Base-by-base conservation (phyloP, 2,797 vertebrate species). In the Odontamblyopus lacepedii region DNA sequence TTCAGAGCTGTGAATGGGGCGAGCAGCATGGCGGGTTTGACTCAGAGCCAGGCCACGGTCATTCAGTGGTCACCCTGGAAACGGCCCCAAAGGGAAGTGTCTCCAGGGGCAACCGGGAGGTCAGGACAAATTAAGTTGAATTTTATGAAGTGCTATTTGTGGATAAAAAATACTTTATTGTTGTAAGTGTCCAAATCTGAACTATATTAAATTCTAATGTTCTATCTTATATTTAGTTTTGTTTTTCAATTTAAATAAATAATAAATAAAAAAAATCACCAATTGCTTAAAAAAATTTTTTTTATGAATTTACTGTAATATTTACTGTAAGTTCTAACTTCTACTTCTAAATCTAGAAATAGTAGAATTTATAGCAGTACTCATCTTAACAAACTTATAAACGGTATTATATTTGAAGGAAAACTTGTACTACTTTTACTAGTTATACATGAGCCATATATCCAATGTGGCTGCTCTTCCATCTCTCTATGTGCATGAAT, bases 11-110 rank as follows among this genome's bases (percentile, higher is more conserved):
- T 93, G 78, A 91, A 90, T 84, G 83, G 89, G 83, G 75, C 81
- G 79, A 90, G 80, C 66, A 67, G 83, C 83, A 85, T 75, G 80
- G 77, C 82, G 86, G 79, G 73, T 90, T 85, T 90, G 91, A 90
- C 88, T 89, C 84, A 57, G 72, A 2, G 89, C 89, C 91, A 91
- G 84, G 83, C 87, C 82, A 87, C 69, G 78, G 86, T 87, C 89
- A 92, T 93, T 92, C 89, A 92, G 84, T 72, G 55, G 92, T 94
- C 84, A 82, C 87, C 91, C 79, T 88, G 87, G 92, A 89, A 92
- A 93, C 92, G 5, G 84, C 78, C 86, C 83, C 75, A 86, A 86
- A 89, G 79, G 79, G 78, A 87, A 78, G 78, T 70, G 82, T 87
- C 83, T 87, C 88, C 83, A 85, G 78, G 84, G 86, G 85, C 85